Percentiles rank a stretch among this genome's conserved stretches.
phyloP scores from a whole-genome alignment of 2,113 vertebrate genomes.

The Isurus oxyrinchus region DNA sequence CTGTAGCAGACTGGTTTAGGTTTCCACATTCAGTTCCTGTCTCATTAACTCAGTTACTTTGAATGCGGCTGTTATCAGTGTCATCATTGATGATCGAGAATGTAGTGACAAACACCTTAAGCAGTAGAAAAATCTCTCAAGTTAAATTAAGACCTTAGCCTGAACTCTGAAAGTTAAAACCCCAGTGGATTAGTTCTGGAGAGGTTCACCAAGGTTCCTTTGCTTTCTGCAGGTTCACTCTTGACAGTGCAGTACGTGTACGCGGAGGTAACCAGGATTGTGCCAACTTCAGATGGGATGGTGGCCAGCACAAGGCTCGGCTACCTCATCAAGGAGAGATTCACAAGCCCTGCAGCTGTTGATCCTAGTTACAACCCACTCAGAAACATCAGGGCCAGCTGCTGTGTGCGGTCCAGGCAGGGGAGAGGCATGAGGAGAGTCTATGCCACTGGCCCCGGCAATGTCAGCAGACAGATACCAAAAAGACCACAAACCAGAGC shows the following conservation, averaged over 20 bases:
- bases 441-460: background rate
- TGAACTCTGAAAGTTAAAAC: background rate
- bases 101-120: background rate
- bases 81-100: background rate
- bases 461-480: background rate
- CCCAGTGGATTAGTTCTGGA: background rate
- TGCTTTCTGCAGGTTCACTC: slow-evolving; percentile 54
- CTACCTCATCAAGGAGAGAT: slow-evolving; percentile 53
- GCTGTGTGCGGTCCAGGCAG: slow-evolving; percentile 54
- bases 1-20: background rate
- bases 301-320: slow-evolving; percentile 55
- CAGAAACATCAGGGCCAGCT: slow-evolving; percentile 51
- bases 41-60: background rate
- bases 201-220: background rate
- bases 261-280: slow-evolving; percentile 53
- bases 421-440: background rate
- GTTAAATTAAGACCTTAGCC: too few relatives aligned
- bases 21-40: background rate
- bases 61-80: background rate
- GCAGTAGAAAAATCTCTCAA: background rate
- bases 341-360: slow-evolving; percentile 52
- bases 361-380: slow-evolving; percentile 52
- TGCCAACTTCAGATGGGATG: slow-evolving; percentile 58
- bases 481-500: background rate
- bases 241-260: slow-evolving; percentile 61